Base-by-base conservation (phyloP, 2,113 vertebrate genomes). In the Narcine bancroftii region DNA sequence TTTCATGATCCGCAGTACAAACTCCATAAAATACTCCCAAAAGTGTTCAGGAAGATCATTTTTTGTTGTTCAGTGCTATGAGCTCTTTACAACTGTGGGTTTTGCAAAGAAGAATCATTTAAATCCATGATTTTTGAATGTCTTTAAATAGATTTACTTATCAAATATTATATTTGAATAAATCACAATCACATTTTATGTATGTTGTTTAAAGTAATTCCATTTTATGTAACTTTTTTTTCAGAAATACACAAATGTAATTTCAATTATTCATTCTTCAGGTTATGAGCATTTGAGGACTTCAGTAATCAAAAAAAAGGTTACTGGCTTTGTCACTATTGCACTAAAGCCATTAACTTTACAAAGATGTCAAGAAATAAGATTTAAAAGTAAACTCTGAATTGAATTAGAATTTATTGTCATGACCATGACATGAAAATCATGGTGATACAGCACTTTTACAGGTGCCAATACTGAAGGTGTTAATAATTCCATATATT, bases 151-250 rank as follows among this genome's bases (percentile, higher is more conserved):
- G 42, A 69, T 69, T 45, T 45, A 69, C 39, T 45, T 65, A 26
- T 29, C 10, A 69, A 60, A 69, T 10, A 69, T 91, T 91, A 24
- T 69, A 66, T 63, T 89, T 89, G 87, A 89, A 66, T 66, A 91
- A 45, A 26, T 91, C 39, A 45, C 60, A 60, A 65, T 63, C 63
- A 29, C 33, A 60, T 24, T 63, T 89, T 33, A 26, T 60, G 21
- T 89, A 45, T 63, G 85, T 29, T 56, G 65, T 65, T 89, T 65
- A 89, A 87, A 63, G 0, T 47, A 69, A 91, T 47, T 45, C 66
- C 4, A 39, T 45, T 91, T 42, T 66, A 91, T 45, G 42, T 45
- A 15, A 69, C 39, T 45, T 42, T 45, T 66, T 42, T 47, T 42
- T 19, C 39, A 69, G 65, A 66, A 45, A 45, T 45, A 53, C 26